Base-by-base conservation (phyloP, 2,113 vertebrate species). In the Anarhynchus alexandrinus region DNA sequence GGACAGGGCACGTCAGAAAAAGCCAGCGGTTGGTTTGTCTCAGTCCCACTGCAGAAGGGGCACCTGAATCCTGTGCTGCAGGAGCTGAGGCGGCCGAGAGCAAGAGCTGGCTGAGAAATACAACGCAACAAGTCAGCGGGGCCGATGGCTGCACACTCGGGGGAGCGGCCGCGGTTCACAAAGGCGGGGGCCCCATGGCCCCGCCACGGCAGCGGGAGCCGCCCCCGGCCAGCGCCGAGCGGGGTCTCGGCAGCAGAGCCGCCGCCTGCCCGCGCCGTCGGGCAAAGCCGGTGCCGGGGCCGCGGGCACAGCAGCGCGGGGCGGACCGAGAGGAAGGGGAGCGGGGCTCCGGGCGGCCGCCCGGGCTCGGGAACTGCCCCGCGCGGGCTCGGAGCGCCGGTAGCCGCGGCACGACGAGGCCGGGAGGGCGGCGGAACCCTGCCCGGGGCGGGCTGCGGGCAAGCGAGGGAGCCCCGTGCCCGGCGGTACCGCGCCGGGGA, bases 61-160 rank as follows among this genome's bases (percentile, higher is more conserved):
- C 32, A 7, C n/a, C 62, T 34, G 67, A 3, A 2, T 38, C 54
- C 71, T 3, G 9, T 3, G 67, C 82, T 52, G 67, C 55, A 15
- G 52, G 38, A 71, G 55, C 15, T 0, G 65, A 30, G 11, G 45
- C 19, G 55, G 51, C 27, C 73, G 59, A 88, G 27, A 49, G 21
- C 7, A n/a, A 58, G 77, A 32, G 65, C 47, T 11, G 43, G 40
- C 59, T 29, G 72, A 42, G 71, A 43, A 85, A 83, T 7, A 6
- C 12, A 7, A 67, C 87, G 91, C 95, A 96, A 97, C 94, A 96
- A 96, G 95, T 96, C 89, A 30, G 72, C 3, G 29, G 7, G 54
- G 86, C 59, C 7, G 77, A 1, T 58, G 83, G 45, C 42, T 19
- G 58, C 27, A 3, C 45, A 1, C 26, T 25, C 23, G 14, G 76